Evolutionary conservation across 2,797 vertebrate genomes (phyloP).

Genomic region (Takifugu ocellatus): DNA sequence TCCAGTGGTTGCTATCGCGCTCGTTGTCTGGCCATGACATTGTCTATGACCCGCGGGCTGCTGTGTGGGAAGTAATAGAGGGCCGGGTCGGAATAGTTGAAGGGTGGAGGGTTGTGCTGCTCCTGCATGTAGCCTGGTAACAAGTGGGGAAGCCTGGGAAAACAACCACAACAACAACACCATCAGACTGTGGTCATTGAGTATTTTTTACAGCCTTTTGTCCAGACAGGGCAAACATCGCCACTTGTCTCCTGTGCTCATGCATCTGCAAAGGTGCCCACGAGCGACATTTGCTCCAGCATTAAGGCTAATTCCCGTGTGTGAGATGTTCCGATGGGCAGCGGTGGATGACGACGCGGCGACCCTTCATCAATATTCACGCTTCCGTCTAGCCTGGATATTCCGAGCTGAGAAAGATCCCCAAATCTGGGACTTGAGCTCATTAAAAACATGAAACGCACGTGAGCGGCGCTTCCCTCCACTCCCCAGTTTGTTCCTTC

Average conservation of each 20-base stretch:
- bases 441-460: conserved; percentile 43
- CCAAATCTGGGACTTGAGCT: conserved; percentile 48
- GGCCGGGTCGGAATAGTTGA: conserved; percentile 74
- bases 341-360: conserved; percentile 40
- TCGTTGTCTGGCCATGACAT: conserved; percentile 54
- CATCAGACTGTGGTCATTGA: too few relatives aligned
- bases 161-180: conserved; percentile 8
- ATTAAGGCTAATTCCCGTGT: conserved; percentile 29
- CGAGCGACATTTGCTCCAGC: too few relatives aligned
- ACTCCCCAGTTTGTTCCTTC: conserved; percentile 21
- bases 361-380: conserved; percentile 55
- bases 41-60: conserved; percentile 73
- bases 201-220: too few relatives aligned
- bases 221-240: too few relatives aligned
- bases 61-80: conserved; percentile 77
- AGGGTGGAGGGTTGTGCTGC: conserved; percentile 62
- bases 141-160: conserved; percentile 70
- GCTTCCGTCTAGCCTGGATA: conserved; percentile 34
- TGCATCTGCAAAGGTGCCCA: too few relatives aligned
- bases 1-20: conserved; percentile 38
- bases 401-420: conserved; percentile 35
- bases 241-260: too few relatives aligned
- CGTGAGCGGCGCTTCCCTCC: conserved; percentile 8
- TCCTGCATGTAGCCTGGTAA: conserved; percentile 67
- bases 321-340: conserved; percentile 37